phyloP scores from a whole-genome alignment of 2,888 invertebrate species.

The Chromoteleia sp. region DNA sequence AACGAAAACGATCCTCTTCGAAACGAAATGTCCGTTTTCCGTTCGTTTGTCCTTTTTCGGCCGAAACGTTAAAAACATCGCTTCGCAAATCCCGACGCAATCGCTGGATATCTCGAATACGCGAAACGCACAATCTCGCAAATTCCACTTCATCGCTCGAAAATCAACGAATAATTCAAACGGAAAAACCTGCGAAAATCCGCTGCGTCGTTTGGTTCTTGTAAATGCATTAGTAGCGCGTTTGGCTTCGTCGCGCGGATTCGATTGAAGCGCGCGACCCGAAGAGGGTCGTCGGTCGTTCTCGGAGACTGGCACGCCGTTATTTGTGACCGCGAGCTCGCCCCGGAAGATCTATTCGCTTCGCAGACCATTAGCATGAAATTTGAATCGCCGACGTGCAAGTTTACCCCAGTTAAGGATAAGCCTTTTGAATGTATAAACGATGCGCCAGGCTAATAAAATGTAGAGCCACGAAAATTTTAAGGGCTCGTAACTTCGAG shows the following conservation, averaged over 20 bases:
- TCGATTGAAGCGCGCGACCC: constrained; percentile 8
- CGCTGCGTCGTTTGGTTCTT: constrained; percentile 3
- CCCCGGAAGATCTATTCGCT: constrained; percentile 55
- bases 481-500: constrained; percentile 48
- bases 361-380: constrained; percentile 73
- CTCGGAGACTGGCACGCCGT: constrained; percentile 65
- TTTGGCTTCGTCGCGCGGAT: not conserved
- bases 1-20: too few species aligned
- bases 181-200: not conserved
- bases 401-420: constrained; percentile 64
- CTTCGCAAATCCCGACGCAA: too few species aligned
- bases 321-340: constrained; percentile 52
- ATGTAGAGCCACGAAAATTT: constrained; percentile 61
- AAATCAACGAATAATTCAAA: constrained; percentile 7
- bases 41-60: too few species aligned
- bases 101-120: too few species aligned
- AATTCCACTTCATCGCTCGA: too few species aligned
- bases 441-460: constrained; percentile 69
- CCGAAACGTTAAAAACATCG: too few species aligned
- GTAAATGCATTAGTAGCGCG: constrained; percentile 8
- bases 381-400: constrained; percentile 73
- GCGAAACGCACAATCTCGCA: too few species aligned
- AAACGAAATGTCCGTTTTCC: too few species aligned
- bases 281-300: constrained; percentile 29
- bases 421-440: constrained; percentile 73